phyloP scores from a whole-genome alignment of 2,797 vertebrate species.

The Manis crassicaudata region DNA sequence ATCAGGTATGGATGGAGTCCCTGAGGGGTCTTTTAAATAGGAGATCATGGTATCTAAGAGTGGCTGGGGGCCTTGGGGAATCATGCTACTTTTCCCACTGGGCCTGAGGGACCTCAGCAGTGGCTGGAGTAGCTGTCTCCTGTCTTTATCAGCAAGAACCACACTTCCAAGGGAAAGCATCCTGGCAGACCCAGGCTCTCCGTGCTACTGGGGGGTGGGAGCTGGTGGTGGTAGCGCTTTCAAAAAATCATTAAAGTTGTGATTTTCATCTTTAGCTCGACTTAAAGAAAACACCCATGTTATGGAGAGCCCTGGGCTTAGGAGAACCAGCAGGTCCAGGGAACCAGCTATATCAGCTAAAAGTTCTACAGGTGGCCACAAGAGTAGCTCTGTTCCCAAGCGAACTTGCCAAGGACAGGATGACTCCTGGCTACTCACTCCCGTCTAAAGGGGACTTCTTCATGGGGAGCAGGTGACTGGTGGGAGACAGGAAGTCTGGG shows the following conservation, averaged over 20 bases:
- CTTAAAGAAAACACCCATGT: background rate
- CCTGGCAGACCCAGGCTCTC: too few species aligned
- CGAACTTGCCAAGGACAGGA: background rate
- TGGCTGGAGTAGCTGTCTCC: background rate
- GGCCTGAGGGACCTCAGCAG: background rate
- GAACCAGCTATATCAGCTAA: fast-evolving
- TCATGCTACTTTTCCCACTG: background rate
- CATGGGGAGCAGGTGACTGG: fast-evolving
- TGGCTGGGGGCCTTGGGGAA: background rate
- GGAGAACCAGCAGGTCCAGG: background rate
- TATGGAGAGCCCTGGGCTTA: background rate
- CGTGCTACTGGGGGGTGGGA: too few species aligned
- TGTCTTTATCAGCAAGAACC: background rate
- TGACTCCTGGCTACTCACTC: background rate
- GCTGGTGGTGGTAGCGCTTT: too few species aligned
- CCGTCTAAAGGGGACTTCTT: background rate
- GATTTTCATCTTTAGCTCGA: background rate
- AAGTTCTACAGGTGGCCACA: background rate
- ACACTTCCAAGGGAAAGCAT: too few species aligned
- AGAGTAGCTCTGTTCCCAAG: background rate
- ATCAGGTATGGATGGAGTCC: background rate
- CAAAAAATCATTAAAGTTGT: background rate
- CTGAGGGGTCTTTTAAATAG: background rate
- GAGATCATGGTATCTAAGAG: background rate
- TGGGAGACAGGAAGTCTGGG: background rate